These are phyloP conservation scores for Ips nitidus DNA, from an alignment of 1,140 invertebrate genomes.

Conservation along the genomic window DNA sequence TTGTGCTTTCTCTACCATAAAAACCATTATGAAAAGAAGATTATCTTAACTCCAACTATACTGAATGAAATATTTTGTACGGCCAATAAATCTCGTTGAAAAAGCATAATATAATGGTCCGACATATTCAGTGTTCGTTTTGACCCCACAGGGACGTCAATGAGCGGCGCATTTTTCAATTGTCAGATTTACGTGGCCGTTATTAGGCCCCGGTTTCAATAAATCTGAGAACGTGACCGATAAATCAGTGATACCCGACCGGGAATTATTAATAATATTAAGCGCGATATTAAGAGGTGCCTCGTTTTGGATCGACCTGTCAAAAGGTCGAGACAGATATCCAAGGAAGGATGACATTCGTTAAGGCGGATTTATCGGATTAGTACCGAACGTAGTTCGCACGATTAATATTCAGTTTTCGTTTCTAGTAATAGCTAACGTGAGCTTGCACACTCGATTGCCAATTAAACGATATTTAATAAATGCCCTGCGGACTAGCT, in stretches of 20 bases:
- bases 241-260: slow-evolving; percentile 4
- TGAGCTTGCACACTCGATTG: no score
- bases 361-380: slow-evolving; percentile 1
- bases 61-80: no score
- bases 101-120: no score
- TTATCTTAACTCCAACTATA: no score
- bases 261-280: slow-evolving; percentile 13
- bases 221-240: slow-evolving; percentile 10
- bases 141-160: slow-evolving; percentile 2
- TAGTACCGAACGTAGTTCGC: neutral
- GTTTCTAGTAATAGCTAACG: neutral
- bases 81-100: no score
- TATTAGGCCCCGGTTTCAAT: slow-evolving; percentile 2
- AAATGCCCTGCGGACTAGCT: no score
- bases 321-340: neutral
- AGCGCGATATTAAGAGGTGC: slow-evolving; percentile 1
- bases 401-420: neutral
- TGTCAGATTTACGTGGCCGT: neutral
- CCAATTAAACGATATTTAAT: no score
- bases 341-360: neutral
- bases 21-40: no score
- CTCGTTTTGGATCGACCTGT: neutral
- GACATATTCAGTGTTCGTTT: no score
- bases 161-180: slow-evolving; percentile 5
- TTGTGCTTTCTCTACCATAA: no score